phyloP scores from a whole-genome alignment of 1,140 invertebrate genomes.

The Drosophila biarmipes region DNA sequence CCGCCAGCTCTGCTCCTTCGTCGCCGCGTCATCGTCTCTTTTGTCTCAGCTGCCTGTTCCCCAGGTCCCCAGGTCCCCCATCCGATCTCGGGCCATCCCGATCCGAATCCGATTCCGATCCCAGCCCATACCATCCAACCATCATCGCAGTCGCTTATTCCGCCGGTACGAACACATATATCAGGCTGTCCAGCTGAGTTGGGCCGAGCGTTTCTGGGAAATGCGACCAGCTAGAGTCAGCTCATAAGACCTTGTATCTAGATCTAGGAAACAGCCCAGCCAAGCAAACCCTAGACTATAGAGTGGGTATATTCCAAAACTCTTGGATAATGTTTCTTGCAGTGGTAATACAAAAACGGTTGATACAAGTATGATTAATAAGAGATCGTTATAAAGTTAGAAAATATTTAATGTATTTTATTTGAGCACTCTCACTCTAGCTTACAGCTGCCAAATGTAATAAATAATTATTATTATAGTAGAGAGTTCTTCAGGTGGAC shows the following conservation, averaged over 20 bases:
- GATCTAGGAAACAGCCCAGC: constrained; percentile 11
- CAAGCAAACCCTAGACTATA: not conserved
- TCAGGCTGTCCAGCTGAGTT: constrained; percentile 53
- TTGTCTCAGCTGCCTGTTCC: constrained; percentile 20
- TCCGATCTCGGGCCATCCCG: not conserved
- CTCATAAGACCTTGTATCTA: constrained; percentile 27
- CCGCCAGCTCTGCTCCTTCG: constrained; percentile 72
- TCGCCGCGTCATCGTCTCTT: constrained; percentile 43
- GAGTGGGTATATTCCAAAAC: not conserved
- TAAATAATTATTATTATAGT: too few species aligned
- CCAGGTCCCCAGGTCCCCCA: not conserved
- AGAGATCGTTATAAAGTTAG: too few species aligned
- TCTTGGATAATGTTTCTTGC: too few species aligned
- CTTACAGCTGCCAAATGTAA: too few species aligned
- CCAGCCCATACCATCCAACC: constrained; percentile 38
- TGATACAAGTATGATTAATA: not conserved
- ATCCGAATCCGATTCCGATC: not conserved
- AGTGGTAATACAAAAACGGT: not conserved
- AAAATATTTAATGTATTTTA: too few species aligned
- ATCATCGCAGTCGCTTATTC: constrained; percentile 62
- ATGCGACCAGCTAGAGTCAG: not conserved
- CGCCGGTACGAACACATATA: constrained; percentile 33
- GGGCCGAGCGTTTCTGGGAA: constrained; percentile 28
- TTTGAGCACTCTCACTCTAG: too few species aligned
- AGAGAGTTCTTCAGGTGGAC: too few species aligned